Conservation (phyloP, 2,113 vertebrate species). For the Aphyosemion australe region DNA sequence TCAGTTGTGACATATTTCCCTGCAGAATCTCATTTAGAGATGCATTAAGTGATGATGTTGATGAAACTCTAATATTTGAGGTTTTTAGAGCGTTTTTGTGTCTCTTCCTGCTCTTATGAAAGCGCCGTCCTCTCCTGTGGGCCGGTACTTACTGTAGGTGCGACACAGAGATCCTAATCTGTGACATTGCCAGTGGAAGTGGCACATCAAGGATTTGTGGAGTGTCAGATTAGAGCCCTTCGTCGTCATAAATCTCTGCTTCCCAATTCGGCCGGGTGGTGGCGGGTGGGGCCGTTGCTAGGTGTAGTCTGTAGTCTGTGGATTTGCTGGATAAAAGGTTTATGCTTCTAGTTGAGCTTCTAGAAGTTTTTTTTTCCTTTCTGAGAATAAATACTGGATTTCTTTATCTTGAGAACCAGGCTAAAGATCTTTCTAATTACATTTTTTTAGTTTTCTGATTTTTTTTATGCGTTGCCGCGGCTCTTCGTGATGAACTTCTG, state of each 20-base stretch:
- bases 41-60: neutral
- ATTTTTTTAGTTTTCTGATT: neutral
- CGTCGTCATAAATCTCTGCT: constrained; percentile 89
- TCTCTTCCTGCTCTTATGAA: too few relatives aligned
- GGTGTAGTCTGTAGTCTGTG: constrained; percentile 37
- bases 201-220: constrained; percentile 86
- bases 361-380: neutral
- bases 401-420: neutral
- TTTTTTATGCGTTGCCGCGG: constrained; percentile 13
- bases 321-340: constrained; percentile 77
- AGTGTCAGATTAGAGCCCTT: constrained; percentile 89
- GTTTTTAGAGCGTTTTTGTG: neutral
- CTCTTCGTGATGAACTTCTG: constrained; percentile 88
- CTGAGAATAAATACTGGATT: neutral
- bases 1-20: too few relatives aligned
- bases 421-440: neutral
- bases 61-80: neutral
- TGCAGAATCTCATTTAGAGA: neutral
- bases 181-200: constrained; percentile 78
- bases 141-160: constrained; percentile 23
- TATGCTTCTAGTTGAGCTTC: constrained; percentile 65
- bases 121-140: neutral
- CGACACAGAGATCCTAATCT: constrained; percentile 65
- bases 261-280: constrained; percentile 82
- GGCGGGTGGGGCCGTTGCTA: constrained; percentile 60